Conservation (phyloP, 2,797 vertebrate species). For the Gymnothorax javanicus region DNA sequence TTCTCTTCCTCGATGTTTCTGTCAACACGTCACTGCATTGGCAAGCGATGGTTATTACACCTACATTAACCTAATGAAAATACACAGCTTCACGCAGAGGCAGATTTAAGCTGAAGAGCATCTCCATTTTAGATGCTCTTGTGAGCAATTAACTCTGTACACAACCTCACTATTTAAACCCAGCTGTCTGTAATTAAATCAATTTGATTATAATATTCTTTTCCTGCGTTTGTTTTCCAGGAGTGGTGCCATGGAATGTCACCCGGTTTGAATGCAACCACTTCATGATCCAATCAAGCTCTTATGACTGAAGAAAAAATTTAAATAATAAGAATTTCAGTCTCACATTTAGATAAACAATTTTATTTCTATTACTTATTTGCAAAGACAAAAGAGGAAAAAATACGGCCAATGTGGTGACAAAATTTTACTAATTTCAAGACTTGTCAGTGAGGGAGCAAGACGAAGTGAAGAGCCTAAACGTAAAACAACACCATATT, state of each 20-base stretch:
- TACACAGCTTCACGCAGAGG: slow-evolving; percentile 25
- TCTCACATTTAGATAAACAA: too few relatives aligned
- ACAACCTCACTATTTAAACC: slow-evolving; percentile 45
- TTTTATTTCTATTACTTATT: too few relatives aligned
- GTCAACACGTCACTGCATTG: neutral
- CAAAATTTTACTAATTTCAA: too few relatives aligned
- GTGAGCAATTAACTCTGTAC: slow-evolving; percentile 43
- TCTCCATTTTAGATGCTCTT: slow-evolving; percentile 38
- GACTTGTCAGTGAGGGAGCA: too few relatives aligned
- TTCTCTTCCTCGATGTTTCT: neutral
- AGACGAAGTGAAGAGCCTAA: too few relatives aligned
- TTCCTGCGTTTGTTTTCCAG: slow-evolving; percentile 43
- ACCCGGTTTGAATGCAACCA: slow-evolving; percentile 23
- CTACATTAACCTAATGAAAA: neutral
- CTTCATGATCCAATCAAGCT: neutral
- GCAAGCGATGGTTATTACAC: neutral
- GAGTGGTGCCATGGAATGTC: slow-evolving; percentile 28
- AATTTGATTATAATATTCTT: slow-evolving; percentile 54
- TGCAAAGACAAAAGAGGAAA: too few relatives aligned
- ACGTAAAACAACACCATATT: too few relatives aligned
- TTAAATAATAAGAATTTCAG: too few relatives aligned
- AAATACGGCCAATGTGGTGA: too few relatives aligned
- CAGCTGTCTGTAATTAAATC: slow-evolving; percentile 51
- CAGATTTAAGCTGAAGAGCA: slow-evolving; percentile 26
- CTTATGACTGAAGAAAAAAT: neutral